Evolutionary conservation across 2,888 invertebrate genomes (phyloP).

Genomic region (Drosophila trichaetosa): DNA sequence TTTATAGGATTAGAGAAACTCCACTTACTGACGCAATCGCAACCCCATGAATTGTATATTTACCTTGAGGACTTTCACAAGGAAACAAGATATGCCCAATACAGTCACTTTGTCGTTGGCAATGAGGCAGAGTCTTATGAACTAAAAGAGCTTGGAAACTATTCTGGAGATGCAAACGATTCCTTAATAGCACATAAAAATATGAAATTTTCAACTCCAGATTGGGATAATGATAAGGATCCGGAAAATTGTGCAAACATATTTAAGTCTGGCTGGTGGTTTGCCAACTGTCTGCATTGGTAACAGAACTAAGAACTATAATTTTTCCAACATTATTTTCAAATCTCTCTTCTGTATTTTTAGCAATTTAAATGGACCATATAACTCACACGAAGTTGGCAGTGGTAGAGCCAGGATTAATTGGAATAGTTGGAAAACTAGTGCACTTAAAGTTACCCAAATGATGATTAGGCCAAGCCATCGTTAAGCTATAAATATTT

Average conservation of each 20-base stretch:
- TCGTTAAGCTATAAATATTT: background rate
- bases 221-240: conserved; percentile 88
- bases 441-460: background rate
- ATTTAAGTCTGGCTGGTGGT: background rate
- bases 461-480: background rate
- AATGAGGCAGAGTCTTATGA: conserved; percentile 88
- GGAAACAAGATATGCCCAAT: conserved; percentile 86
- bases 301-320: background rate
- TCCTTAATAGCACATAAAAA: conserved; percentile 88
- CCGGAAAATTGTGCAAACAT: conserved; percentile 83
- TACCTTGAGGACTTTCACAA: conserved; percentile 87
- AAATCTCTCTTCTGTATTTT: background rate
- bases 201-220: conserved; percentile 88
- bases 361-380: background rate
- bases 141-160: conserved; percentile 87
- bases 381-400: background rate
- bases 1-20: conserved; percentile 89
- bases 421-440: fast-evolving
- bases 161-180: conserved; percentile 88
- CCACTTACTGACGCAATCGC: conserved; percentile 83
- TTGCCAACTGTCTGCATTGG: fast-evolving
- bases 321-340: background rate
- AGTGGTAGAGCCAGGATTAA: fast-evolving
- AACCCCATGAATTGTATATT: conserved; percentile 87
- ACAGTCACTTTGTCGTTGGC: conserved; percentile 88